Conservation (phyloP, 2,797 vertebrate genomes). For the Neosilurus hyrtlii region DNA sequence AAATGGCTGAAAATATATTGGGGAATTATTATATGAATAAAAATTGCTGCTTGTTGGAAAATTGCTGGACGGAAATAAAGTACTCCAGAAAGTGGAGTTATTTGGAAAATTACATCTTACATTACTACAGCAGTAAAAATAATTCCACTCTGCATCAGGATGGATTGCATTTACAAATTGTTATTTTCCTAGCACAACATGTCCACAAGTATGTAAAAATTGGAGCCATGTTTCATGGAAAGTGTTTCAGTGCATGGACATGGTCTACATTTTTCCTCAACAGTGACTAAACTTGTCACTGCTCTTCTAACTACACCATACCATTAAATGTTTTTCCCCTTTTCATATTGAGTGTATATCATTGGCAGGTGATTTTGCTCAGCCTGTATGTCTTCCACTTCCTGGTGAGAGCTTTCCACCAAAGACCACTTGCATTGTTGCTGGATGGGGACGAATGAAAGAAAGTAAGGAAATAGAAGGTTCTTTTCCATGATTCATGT, state of each 20-base stretch:
- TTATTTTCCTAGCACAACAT: background rate
- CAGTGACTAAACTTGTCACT: background rate
- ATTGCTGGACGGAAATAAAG: background rate
- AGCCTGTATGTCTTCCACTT: slow-evolving; percentile 81
- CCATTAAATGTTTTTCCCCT: background rate
- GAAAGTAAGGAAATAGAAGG: slow-evolving; percentile 73
- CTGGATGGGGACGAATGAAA: slow-evolving; percentile 80
- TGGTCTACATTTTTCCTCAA: background rate
- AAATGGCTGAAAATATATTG: no score
- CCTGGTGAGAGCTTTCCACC: slow-evolving; percentile 72
- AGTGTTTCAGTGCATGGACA: background rate
- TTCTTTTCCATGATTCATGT: background rate
- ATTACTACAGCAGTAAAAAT: background rate
- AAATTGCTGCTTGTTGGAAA: background rate
- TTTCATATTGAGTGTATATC: background rate
- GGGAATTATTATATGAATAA: background rate
- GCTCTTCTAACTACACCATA: background rate
- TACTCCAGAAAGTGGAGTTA: background rate
- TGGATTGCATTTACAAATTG: background rate
- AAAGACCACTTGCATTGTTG: slow-evolving; percentile 73
- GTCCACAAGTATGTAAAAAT: background rate
- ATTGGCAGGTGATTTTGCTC: slow-evolving; percentile 69
- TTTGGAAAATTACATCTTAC: no score
- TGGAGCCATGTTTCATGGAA: background rate
- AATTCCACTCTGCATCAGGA: no score